Evolutionary conservation across 2,888 invertebrate species (phyloP).

Genomic region (Creontiades dilutus): DNA sequence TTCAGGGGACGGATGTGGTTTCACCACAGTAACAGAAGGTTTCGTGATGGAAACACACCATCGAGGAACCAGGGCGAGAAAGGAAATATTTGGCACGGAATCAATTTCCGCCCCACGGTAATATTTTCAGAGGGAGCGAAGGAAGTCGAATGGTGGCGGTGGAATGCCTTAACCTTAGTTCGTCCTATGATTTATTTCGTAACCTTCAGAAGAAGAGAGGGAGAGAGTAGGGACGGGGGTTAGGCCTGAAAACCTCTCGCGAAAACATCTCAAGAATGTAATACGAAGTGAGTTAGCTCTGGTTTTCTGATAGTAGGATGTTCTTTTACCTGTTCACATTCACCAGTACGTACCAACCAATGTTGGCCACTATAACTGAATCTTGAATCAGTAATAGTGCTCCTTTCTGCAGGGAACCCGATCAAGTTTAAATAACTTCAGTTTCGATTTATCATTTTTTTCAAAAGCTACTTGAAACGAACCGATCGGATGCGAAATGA

Average conservation of each 20-base stretch:
- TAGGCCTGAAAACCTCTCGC: background rate
- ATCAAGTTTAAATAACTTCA: too few relatives aligned
- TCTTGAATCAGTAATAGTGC: too few relatives aligned
- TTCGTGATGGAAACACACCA: conserved; percentile 17
- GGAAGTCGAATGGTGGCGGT: conserved; percentile 6
- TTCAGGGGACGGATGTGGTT: background rate
- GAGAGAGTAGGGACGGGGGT: background rate
- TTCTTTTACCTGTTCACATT: background rate
- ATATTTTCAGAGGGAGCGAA: conserved; percentile 35
- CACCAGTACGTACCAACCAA: too few relatives aligned
- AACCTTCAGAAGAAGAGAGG: background rate
- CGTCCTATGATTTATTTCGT: conserved; percentile 34
- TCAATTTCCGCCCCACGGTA: conserved; percentile 20
- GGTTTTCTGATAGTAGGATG: background rate
- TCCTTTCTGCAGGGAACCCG: too few relatives aligned
- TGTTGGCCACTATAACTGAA: too few relatives aligned
- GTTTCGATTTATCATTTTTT: too few relatives aligned
- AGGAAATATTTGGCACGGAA: conserved; percentile 39
- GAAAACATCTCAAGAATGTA: background rate
- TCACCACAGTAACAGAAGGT: background rate
- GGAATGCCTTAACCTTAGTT: conserved; percentile 9
- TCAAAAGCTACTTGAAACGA: too few relatives aligned
- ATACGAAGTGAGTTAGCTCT: background rate
- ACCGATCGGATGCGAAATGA: too few relatives aligned
- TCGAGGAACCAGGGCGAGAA: background rate